These are phyloP conservation scores for Numenius phaeopus DNA, from an alignment of 2,797 vertebrate genomes.

Conservation along the genomic window DNA sequence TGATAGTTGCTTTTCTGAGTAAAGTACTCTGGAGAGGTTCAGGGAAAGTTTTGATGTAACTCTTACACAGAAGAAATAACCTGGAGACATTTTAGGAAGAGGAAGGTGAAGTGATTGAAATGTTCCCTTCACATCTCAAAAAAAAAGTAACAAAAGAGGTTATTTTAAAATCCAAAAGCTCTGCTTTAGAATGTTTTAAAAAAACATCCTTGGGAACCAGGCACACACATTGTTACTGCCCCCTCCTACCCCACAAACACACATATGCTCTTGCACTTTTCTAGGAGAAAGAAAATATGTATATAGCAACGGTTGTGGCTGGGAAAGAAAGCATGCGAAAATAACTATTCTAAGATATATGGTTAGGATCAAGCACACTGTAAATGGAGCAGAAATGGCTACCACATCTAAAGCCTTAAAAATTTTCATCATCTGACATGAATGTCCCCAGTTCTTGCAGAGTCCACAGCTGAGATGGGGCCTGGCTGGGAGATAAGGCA, in stretches of 20 bases:
- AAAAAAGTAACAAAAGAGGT: background rate
- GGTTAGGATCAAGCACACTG: background rate
- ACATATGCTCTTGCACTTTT: rapidly evolving
- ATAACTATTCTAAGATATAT: rapidly evolving
- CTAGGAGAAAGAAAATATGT: background rate
- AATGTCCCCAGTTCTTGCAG: background rate
- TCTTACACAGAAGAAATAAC: conserved; percentile 1
- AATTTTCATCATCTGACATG: background rate
- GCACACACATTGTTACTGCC: background rate
- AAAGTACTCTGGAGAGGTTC: conserved; percentile 38
- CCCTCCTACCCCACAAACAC: background rate
- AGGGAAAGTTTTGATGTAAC: conserved; percentile 38
- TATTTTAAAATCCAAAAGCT: background rate
- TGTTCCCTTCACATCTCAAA: background rate
- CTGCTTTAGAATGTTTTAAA: background rate
- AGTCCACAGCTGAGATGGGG: background rate
- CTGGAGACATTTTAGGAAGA: background rate
- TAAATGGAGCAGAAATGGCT: background rate
- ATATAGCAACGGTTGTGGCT: background rate
- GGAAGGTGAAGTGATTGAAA: background rate
- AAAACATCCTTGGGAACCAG: background rate
- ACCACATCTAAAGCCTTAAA: background rate
- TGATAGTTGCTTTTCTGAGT: conserved; percentile 58
- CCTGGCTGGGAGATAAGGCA: background rate
- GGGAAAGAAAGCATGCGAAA: background rate